A percentile compares a stretch with the other conserved stretches of the same genome.
These are phyloP conservation scores for Tinea trinotella DNA, from an alignment of 2,888 invertebrate species.

Conservation along the genomic window DNA sequence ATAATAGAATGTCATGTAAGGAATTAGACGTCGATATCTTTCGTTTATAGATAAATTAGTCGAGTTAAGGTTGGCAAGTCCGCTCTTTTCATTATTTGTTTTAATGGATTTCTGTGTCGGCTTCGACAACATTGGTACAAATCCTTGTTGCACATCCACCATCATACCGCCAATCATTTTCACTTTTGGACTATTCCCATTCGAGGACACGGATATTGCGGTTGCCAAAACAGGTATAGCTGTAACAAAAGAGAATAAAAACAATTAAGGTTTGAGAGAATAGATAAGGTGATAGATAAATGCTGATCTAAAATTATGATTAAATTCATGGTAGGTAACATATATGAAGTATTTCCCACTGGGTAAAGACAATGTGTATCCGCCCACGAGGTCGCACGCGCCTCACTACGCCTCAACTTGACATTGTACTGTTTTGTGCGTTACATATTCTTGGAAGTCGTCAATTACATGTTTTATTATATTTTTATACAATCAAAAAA, in stretches of 20 bases:
- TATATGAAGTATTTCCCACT: constrained; percentile 12
- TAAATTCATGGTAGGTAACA: neutral
- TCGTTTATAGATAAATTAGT: constrained; percentile 71
- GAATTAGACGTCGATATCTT: constrained; percentile 83
- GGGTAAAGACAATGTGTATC: constrained; percentile 6
- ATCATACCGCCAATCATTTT: constrained; percentile 57
- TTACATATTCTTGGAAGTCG: constrained; percentile 9
- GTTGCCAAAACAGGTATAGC: constrained; percentile 45
- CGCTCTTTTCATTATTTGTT: constrained; percentile 33
- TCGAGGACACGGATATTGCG: constrained; percentile 60
- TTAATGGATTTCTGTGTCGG: constrained; percentile 29
- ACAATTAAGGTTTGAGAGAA: neutral
- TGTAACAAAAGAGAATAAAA: constrained; percentile 39
- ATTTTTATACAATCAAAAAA: constrained; percentile 14
- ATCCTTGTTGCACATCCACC: constrained; percentile 44
- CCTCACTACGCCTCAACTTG: constrained; percentile 32
- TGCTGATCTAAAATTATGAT: constrained; percentile 5
- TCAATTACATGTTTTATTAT: constrained; percentile 16
- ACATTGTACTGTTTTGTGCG: constrained; percentile 30
- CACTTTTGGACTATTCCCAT: constrained; percentile 63
- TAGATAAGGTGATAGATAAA: neutral
- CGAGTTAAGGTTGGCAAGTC: constrained; percentile 33
- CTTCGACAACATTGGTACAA: constrained; percentile 33
- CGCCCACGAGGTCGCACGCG: constrained; percentile 28
- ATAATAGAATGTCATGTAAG: constrained; percentile 88